These are phyloP conservation scores for Cynodonichthys magdalenae DNA, from an alignment of 2,797 vertebrate genomes.

Conservation along the genomic window DNA sequence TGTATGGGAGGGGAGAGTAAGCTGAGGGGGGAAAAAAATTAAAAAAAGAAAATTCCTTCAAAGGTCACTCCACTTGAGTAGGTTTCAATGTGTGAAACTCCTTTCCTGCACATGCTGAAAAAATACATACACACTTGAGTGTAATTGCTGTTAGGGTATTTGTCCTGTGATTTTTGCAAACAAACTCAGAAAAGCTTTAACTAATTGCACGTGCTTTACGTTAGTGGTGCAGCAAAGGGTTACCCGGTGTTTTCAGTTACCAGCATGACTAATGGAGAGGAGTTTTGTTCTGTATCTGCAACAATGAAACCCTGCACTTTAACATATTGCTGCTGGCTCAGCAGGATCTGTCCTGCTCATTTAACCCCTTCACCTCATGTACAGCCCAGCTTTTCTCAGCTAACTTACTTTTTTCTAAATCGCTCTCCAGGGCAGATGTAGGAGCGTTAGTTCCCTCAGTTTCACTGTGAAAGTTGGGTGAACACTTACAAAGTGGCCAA, in stretches of 20 bases:
- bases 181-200: constrained; percentile 15
- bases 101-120: constrained; percentile 9
- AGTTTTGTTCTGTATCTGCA: constrained; percentile 84
- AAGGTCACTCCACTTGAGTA: constrained; percentile 43
- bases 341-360: constrained; percentile 76
- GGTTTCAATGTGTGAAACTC: constrained; percentile 38
- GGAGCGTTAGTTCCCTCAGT: constrained; percentile 36
- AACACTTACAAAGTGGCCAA: constrained; percentile 4
- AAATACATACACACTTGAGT: not conserved
- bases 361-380: constrained; percentile 82
- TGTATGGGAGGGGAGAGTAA: constrained; percentile 57
- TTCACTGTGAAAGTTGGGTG: constrained; percentile 30
- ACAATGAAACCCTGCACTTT: constrained; percentile 85
- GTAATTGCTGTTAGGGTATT: constrained; percentile 16
- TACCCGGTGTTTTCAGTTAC: constrained; percentile 76
- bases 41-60: constrained; percentile 52
- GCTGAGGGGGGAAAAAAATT: not conserved
- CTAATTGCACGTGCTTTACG: constrained; percentile 25
- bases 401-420: constrained; percentile 28
- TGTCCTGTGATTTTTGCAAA: constrained; percentile 16
- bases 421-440: constrained; percentile 58
- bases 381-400: constrained; percentile 54
- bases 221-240: constrained; percentile 66
- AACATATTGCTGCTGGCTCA: constrained; percentile 82
- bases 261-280: constrained; percentile 83